These are phyloP conservation scores for Hedychridium roseum DNA, from an alignment of 2,888 invertebrate genomes.

Conservation along the genomic window DNA sequence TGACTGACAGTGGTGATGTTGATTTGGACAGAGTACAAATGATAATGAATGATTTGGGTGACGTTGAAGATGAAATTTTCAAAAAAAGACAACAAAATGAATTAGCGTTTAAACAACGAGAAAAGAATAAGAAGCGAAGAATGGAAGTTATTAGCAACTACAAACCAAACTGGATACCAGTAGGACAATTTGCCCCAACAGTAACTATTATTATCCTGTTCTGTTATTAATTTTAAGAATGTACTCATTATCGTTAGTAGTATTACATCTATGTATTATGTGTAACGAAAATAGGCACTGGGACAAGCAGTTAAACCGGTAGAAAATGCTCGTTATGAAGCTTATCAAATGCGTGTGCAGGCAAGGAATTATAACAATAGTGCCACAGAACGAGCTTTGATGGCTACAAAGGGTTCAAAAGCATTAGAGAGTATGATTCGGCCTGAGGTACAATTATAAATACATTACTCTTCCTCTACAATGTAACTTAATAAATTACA, in stretches of 20 bases:
- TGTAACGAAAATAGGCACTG: constrained; percentile 70
- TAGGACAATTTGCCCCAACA: constrained; percentile 83
- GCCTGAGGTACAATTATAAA: constrained; percentile 52
- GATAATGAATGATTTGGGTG: constrained; percentile 92
- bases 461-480: not conserved
- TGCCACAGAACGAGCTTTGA: constrained; percentile 34
- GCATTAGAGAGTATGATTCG: constrained; percentile 66
- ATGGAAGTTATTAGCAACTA: constrained; percentile 66
- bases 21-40: constrained; percentile 92
- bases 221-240: not conserved
- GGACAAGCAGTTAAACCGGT: constrained; percentile 68
- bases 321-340: constrained; percentile 79
- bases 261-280: constrained; percentile 16
- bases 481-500: not conserved
- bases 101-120: constrained; percentile 79
- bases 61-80: constrained; percentile 97
- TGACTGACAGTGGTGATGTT: constrained; percentile 95
- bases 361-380: constrained; percentile 53
- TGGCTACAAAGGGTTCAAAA: constrained; percentile 36
- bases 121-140: constrained; percentile 74
- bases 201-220: constrained; percentile 62
- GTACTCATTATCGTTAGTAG: not conserved
- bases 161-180: constrained; percentile 74
- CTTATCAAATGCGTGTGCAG: constrained; percentile 72
- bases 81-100: constrained; percentile 89